These are phyloP conservation scores for Xylocopa sonorina DNA, from an alignment of 1,140 invertebrate species.

Conservation along the genomic window DNA sequence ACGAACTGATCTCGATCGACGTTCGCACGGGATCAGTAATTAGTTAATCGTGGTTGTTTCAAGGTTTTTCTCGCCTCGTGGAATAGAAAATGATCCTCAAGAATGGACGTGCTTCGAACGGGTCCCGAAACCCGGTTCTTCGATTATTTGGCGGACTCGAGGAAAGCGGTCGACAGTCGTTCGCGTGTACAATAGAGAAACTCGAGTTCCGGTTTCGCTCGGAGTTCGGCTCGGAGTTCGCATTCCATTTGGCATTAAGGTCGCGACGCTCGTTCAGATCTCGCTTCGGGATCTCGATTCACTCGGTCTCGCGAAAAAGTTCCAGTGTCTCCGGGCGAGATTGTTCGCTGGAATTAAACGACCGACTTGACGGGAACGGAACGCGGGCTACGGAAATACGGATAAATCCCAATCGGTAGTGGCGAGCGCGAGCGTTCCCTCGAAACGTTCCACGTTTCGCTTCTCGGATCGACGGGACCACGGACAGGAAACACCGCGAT, in stretches of 20 bases:
- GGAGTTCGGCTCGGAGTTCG: not conserved
- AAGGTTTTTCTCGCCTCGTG: too few species aligned
- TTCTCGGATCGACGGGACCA: not conserved
- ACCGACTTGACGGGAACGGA: not conserved
- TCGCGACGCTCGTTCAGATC: not conserved
- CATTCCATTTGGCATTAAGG: not conserved
- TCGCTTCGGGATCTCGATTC: not conserved
- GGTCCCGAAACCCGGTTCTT: not conserved
- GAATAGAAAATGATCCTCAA: not conserved
- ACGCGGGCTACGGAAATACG: not conserved
- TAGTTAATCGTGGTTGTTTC: not conserved
- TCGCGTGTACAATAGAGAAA: not conserved
- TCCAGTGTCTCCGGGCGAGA: not conserved
- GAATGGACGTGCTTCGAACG: not conserved
- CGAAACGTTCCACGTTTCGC: not conserved
- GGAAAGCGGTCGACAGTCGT: not conserved
- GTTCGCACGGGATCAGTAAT: too few species aligned
- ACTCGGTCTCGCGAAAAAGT: not conserved
- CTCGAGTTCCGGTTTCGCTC: not conserved
- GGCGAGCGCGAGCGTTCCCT: too few species aligned
- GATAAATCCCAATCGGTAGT: too few species aligned
- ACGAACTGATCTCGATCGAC: too few species aligned
- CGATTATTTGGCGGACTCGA: not conserved
- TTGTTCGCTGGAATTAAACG: conserved; percentile 6
- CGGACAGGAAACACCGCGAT: too few species aligned